Evolutionary conservation across 1,140 invertebrate genomes (phyloP).

Genomic region (Trichonephila inaurata): DNA sequence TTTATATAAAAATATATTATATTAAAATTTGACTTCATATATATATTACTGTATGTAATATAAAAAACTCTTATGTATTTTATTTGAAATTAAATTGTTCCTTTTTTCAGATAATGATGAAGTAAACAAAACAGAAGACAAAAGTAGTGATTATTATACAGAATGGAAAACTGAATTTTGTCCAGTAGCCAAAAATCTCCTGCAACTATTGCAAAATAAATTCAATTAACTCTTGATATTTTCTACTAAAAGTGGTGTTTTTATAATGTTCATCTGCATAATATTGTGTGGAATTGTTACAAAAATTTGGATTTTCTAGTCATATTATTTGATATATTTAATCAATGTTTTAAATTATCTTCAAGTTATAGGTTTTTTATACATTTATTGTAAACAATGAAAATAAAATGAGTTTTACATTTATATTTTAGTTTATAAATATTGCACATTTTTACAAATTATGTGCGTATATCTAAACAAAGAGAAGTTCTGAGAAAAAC

Average conservation of each 20-base stretch:
- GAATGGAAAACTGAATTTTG: conserved; percentile 48
- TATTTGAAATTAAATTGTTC: not conserved
- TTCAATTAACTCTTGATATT: not conserved
- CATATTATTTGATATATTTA: not conserved
- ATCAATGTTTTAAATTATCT: not conserved
- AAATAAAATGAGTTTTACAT: too few relatives aligned
- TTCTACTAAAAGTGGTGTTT: not conserved
- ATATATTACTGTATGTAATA: too few relatives aligned
- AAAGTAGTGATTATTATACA: not conserved
- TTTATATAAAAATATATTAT: too few relatives aligned
- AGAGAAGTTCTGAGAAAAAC: too few relatives aligned
- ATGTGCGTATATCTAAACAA: too few relatives aligned
- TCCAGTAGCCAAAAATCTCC: conserved; percentile 49
- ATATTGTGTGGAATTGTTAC: not conserved
- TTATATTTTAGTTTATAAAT: too few relatives aligned
- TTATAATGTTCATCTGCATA: not conserved
- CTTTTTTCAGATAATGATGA: conserved; percentile 30
- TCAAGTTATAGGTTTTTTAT: too few relatives aligned
- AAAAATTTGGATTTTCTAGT: not conserved
- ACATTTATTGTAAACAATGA: too few relatives aligned
- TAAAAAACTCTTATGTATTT: not conserved
- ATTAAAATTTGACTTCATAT: not conserved
- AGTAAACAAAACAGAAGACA: not conserved
- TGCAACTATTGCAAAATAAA: conserved; percentile 15
- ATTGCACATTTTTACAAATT: too few relatives aligned